These are phyloP conservation scores for Drosophila funebris DNA, from an alignment of 1,140 invertebrate genomes.

Conservation along the genomic window DNA sequence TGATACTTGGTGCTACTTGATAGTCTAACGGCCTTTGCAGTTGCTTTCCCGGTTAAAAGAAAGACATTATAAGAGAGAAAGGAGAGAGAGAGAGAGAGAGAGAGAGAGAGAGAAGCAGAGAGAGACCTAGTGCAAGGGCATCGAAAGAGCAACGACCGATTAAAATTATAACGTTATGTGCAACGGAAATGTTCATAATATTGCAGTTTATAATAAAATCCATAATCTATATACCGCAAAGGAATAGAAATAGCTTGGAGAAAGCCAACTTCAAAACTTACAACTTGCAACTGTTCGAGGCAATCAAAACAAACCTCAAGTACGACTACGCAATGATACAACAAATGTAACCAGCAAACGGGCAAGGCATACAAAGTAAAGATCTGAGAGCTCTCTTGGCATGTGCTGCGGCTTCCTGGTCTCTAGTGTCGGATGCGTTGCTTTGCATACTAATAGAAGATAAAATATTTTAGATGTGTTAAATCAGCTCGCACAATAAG, in stretches of 20 bases:
- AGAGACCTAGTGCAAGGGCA: background rate
- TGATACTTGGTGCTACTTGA: background rate
- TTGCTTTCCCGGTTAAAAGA: constrained; percentile 1
- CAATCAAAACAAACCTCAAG: constrained; percentile 57
- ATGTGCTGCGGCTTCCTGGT: constrained; percentile 70
- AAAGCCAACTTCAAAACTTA: constrained; percentile 21
- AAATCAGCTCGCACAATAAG: constrained; percentile 50
- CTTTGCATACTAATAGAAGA: constrained; percentile 71
- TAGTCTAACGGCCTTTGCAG: constrained; percentile 47
- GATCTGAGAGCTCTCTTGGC: constrained; percentile 46
- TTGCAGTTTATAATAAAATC: constrained; percentile 16
- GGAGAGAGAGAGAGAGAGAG: background rate
- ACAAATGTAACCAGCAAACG: constrained; percentile 50
- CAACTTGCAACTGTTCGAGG: constrained; percentile 21
- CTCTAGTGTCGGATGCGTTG: constrained; percentile 28
- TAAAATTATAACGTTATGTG: constrained; percentile 43
- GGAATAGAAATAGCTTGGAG: constrained; percentile 1
- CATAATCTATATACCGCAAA: constrained; percentile 17
- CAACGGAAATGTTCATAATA: constrained; percentile 30
- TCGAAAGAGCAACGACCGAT: constrained; percentile 52
- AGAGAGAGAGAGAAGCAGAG: background rate
- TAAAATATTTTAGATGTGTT: constrained; percentile 69
- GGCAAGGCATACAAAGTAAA: constrained; percentile 59
- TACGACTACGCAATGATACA: constrained; percentile 49
- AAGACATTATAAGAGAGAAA: background rate